Conservation (phyloP, 2,113 vertebrate species). For the Macaca nemestrina region DNA sequence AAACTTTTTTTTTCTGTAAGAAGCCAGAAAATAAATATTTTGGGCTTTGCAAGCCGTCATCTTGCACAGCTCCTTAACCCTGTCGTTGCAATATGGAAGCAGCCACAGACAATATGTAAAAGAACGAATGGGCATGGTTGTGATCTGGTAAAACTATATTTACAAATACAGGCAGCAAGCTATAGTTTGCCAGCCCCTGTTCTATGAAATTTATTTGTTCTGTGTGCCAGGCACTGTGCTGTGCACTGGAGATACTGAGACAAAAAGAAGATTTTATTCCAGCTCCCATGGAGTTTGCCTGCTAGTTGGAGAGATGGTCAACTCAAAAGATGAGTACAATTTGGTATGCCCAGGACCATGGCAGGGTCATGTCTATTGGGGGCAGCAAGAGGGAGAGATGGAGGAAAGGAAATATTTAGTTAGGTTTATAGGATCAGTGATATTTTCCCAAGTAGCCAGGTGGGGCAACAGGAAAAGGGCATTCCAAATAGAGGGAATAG, state of each 20-base stretch:
- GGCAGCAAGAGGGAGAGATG: neutral
- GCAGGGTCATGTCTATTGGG: accelerated
- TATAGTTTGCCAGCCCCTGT: neutral
- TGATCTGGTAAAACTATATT: neutral
- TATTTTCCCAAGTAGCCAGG: neutral
- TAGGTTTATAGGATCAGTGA: neutral
- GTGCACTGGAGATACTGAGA: neutral
- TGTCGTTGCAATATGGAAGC: neutral
- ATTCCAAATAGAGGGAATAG: neutral
- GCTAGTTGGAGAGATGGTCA: neutral
- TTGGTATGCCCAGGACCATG: too few species aligned
- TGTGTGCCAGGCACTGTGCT: neutral
- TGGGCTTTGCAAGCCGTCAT: neutral
- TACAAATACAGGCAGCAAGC: neutral
- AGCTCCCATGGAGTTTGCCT: neutral
- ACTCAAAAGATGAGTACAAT: neutral
- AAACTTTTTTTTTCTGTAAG: constrained; percentile 5
- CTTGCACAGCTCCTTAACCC: neutral
- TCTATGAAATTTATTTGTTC: neutral
- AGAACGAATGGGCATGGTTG: neutral
- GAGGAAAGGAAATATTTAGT: neutral
- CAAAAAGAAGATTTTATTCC: neutral
- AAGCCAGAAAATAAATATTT: neutral
- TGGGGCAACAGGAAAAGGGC: neutral
- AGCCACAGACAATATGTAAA: neutral